These are phyloP conservation scores for Meriones psammophilus DNA, from an alignment of 2,797 vertebrate genomes.

Conservation along the genomic window DNA sequence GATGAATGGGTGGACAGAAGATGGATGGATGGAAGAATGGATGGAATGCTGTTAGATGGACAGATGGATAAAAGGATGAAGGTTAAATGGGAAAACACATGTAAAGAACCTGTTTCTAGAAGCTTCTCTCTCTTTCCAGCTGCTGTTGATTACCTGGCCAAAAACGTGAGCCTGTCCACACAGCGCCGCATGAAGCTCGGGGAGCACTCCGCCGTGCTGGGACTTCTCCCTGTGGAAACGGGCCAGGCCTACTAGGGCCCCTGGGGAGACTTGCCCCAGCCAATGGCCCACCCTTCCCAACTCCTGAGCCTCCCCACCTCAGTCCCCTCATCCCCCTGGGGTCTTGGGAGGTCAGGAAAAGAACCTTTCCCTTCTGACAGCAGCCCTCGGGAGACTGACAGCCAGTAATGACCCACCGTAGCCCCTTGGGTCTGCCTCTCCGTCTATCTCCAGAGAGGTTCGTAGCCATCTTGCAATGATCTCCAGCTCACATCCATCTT, in stretches of 20 bases:
- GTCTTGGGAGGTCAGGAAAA: conserved; percentile 58
- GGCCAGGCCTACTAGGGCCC: conserved; percentile 96
- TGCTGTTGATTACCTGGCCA: conserved; percentile 97
- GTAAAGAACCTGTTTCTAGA: conserved; percentile 44
- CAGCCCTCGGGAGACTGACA: background rate
- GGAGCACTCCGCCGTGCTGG: conserved; percentile 96
- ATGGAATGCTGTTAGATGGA: too few relatives aligned
- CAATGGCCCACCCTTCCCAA: conserved; percentile 39
- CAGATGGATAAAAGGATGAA: background rate
- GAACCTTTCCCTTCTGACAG: background rate
- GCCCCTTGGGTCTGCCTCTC: background rate
- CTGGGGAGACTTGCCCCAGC: conserved; percentile 58
- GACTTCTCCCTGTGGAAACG: conserved; percentile 95
- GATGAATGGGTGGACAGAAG: too few relatives aligned
- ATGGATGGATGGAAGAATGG: background rate
- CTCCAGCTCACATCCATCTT: background rate
- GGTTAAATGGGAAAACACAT: background rate
- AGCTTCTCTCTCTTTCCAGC: conserved; percentile 80
- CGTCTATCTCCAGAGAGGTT: background rate
- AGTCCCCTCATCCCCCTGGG: background rate
- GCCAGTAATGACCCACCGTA: conserved; percentile 31
- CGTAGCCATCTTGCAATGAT: background rate
- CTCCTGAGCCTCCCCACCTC: conserved; percentile 69
- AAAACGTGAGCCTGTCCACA: conserved; percentile 96
- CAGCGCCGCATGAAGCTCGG: conserved; percentile 98